phyloP scores from a whole-genome alignment of 2,113 vertebrate genomes.

The Chamaea fasciata region DNA sequence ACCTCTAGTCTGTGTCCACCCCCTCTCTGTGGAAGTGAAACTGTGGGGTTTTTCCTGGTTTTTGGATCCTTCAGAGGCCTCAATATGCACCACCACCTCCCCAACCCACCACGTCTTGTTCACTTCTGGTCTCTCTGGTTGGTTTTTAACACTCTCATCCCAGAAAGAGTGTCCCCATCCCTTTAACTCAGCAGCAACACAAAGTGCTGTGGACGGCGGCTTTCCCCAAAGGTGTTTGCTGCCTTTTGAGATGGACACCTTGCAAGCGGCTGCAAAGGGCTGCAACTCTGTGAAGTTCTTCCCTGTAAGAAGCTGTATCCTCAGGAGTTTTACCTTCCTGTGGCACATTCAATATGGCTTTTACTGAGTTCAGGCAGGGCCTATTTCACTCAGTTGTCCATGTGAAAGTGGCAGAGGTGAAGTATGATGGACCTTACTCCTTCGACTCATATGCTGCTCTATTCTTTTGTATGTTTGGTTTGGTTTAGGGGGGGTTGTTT shows the following conservation, averaged over 20 bases:
- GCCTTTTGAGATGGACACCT: neutral
- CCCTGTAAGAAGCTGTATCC: neutral
- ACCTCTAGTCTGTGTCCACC: neutral
- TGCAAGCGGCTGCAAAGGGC: fast-evolving
- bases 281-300: neutral
- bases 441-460: neutral
- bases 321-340: neutral
- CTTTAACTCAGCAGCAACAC: neutral
- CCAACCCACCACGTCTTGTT: neutral
- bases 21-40: neutral
- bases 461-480: neutral
- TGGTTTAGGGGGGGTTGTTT: neutral
- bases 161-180: neutral
- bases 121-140: neutral
- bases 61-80: neutral
- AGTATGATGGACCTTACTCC: neutral
- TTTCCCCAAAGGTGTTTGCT: neutral
- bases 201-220: neutral
- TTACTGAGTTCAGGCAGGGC: neutral
- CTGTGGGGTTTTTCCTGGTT: neutral
- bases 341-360: neutral
- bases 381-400: neutral
- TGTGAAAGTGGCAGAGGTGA: neutral
- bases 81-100: neutral
- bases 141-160: neutral